Base-by-base conservation (phyloP, 1,140 invertebrate species). In the Zaprionus inermis region DNA sequence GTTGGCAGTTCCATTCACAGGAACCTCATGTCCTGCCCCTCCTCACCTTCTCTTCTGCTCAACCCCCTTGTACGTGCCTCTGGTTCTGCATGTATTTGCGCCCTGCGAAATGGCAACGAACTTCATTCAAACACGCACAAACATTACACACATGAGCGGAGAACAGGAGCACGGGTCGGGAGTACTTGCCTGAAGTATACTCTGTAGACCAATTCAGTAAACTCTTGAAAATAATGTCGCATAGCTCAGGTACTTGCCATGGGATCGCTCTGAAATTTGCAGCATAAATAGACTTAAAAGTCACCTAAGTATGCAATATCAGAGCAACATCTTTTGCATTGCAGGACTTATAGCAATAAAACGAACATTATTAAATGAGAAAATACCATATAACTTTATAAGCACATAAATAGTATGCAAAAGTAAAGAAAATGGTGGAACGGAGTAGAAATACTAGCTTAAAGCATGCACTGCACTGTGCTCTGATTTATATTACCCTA, bases 91-190 rank as follows among this genome's bases (percentile, higher is more conserved):
- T 54, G 51, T 54, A n/a, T 49, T 34, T 18, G 61, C n/a, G 54
- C 30, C n/a, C 54, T 24, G 51, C 11, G 38, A 52, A 68, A 74
- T 63, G 72, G 58, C 72, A 70, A 74, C 66, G 58, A 74, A 58
- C 72, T 63, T 51, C 56, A 57, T 32, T 73, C 52, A 70, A 64
- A n/a, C 57, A 20, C 41, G 18, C 56, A 38, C 22, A 59, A 56
- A 20, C 20, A 55, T 54, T 36, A 71, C 69, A 77, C 64, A 79
- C 79, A 63, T 63, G 46, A 63, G 54, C 55, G 61, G 20, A 36
- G 44, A 76, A 65, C 65, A 63, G 75, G 51, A 59, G 46, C 44
- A 49, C 10, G 10, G 44, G 4, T 6, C 1, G 44, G 44, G 44
- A 49, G 20, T 49, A 12, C 44, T 49, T 49, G 44, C 44, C 22